A percentile compares a stretch with the other conserved stretches of the same genome.
Conservation (phyloP, 2,113 vertebrate genomes). For the Protobothrops mucrosquamatus region DNA sequence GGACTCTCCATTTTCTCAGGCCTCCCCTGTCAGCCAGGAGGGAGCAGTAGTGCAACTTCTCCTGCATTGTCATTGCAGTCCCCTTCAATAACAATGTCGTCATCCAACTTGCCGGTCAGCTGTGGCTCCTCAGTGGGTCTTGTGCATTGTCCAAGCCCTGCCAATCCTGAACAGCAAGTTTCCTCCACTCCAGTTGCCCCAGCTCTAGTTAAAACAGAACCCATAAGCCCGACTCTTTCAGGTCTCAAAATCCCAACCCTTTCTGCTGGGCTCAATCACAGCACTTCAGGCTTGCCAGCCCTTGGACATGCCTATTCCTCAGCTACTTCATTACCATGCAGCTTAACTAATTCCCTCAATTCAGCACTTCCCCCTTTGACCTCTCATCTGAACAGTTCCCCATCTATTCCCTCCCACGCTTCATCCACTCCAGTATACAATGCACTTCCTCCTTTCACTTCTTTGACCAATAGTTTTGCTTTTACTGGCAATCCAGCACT, state of each 20-base stretch:
- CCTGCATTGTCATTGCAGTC: conserved; percentile 60
- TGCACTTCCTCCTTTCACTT: conserved; percentile 82
- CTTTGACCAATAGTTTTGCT: conserved; percentile 73
- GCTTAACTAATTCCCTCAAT: conserved; percentile 75
- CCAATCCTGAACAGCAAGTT: conserved; percentile 69
- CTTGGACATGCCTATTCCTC: conserved; percentile 79
- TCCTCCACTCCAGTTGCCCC: conserved; percentile 63
- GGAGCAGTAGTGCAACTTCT: conserved; percentile 58
- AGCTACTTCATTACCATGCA: conserved; percentile 78
- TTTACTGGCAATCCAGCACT: conserved; percentile 68
- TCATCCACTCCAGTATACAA: conserved; percentile 75
- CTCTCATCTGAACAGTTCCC: conserved; percentile 62
- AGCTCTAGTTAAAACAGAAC: conserved; percentile 71
- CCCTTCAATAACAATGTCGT: conserved; percentile 62
- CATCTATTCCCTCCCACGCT: conserved; percentile 65
- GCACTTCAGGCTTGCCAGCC: conserved; percentile 74
- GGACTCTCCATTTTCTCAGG: conserved; percentile 72
- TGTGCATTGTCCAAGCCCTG: conserved; percentile 65
- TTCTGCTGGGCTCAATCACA: conserved; percentile 75
- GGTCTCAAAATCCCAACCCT: conserved; percentile 90
- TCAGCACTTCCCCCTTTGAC: conserved; percentile 65
- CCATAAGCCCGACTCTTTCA: conserved; percentile 84
- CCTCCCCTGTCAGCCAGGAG: conserved; percentile 62
- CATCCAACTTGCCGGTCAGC: conserved; percentile 47
- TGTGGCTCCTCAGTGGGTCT: conserved; percentile 63